These are phyloP conservation scores for Silurus glanis DNA, from an alignment of 2,113 vertebrate genomes.

Conservation along the genomic window DNA sequence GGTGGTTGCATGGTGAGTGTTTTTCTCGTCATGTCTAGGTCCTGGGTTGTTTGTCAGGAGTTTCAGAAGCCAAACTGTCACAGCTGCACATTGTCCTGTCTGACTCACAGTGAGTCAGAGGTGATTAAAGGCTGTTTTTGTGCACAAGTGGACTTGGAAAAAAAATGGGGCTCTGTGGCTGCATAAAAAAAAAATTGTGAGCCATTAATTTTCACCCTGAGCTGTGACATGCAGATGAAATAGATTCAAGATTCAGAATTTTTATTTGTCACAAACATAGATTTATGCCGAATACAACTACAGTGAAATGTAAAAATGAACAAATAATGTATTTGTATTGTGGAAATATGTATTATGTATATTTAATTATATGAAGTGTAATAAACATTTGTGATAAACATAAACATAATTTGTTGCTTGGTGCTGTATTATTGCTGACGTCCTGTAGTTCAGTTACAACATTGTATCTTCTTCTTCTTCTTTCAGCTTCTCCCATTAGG, in stretches of 20 bases:
- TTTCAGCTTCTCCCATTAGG: no score
- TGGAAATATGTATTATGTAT: no score
- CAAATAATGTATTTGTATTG: no score
- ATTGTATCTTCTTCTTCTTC: no score
- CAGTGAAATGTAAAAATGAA: no score
- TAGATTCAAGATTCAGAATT: neutral
- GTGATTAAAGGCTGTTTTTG: constrained; percentile 19
- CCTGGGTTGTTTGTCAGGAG: neutral
- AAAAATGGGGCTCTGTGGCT: neutral
- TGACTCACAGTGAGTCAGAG: constrained; percentile 16
- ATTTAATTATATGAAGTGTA: neutral
- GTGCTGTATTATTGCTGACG: no score
- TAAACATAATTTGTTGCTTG: neutral
- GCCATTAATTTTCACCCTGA: neutral
- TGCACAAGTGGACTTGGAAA: neutral
- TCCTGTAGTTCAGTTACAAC: neutral
- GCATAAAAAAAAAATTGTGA: neutral
- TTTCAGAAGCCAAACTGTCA: constrained; percentile 3
- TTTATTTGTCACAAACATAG: no score
- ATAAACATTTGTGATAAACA: no score
- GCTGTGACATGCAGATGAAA: neutral
- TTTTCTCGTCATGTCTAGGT: constrained; percentile 6
- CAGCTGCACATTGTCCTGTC: constrained; percentile 23
- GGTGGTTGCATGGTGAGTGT: neutral
- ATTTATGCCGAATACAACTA: no score